Conservation (phyloP, 2,888 invertebrate genomes). For the Rotaria sp. region DNA sequence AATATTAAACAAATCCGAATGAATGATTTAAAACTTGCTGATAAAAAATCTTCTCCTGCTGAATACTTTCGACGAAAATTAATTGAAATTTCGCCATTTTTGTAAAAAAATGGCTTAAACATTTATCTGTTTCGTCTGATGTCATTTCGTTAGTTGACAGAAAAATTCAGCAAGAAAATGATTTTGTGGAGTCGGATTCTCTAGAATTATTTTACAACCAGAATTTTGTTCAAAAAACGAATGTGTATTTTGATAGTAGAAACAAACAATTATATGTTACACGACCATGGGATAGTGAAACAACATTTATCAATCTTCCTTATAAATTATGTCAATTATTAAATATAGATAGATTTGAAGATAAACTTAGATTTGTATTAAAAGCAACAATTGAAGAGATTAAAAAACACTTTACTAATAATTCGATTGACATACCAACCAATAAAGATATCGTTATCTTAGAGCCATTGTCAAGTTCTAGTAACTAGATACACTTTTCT, state of each 20-base stretch:
- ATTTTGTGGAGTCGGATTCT: neutral
- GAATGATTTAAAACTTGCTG: constrained; percentile 14
- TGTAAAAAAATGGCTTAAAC: neutral
- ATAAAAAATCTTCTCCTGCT: neutral
- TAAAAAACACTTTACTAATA: neutral
- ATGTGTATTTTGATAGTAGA: neutral
- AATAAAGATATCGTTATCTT: neutral
- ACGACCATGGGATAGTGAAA: neutral
- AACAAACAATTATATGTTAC: neutral
- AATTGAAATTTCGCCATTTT: neutral
- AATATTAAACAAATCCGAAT: neutral
- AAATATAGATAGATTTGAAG: neutral
- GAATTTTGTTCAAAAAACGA: neutral
- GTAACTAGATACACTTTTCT: neutral
- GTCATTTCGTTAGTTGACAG: neutral
- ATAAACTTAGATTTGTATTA: neutral
- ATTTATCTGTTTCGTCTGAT: neutral
- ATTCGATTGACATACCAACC: neutral
- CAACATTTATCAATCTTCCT: neutral
- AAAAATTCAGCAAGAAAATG: neutral
- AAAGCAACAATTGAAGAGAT: neutral
- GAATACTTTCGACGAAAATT: neutral
- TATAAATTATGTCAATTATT: neutral
- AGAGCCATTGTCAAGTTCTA: neutral
- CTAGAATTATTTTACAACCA: neutral